phyloP scores from a whole-genome alignment of 2,797 vertebrate genomes.

The Enteromius paludinosus region DNA sequence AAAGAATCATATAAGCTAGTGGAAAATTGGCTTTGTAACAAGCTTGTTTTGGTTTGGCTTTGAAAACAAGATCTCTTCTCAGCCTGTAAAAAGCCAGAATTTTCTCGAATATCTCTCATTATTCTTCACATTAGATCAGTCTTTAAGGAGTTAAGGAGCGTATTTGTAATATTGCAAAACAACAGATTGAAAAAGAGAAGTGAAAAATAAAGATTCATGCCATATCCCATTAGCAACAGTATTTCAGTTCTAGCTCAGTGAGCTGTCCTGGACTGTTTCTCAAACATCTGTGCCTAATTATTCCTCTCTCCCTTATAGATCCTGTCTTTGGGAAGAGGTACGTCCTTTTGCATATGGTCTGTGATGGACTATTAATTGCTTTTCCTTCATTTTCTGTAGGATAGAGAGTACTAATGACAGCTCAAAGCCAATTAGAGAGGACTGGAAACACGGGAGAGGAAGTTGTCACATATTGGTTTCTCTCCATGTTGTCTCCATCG shows the following conservation, averaged over 20 bases:
- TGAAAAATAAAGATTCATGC: constrained; percentile 66
- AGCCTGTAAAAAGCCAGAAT: not conserved
- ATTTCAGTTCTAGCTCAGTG: constrained; percentile 82
- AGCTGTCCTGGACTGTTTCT: constrained; percentile 75
- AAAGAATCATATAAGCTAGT: too few relatives aligned
- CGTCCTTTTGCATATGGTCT: constrained; percentile 77
- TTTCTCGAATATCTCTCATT: not conserved
- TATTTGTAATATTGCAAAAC: constrained; percentile 51
- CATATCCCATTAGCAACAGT: constrained; percentile 76
- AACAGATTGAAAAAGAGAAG: constrained; percentile 60
- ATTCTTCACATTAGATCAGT: not conserved
- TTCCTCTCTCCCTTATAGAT: constrained; percentile 76
- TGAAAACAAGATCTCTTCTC: not conserved
- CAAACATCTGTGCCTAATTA: constrained; percentile 84
- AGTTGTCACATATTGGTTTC: constrained; percentile 69
- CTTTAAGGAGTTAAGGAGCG: not conserved
- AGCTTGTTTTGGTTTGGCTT: not conserved
- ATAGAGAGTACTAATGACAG: constrained; percentile 79
- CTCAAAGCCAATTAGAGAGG: constrained; percentile 80
- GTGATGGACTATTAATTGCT: constrained; percentile 80
- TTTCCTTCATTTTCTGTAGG: constrained; percentile 66
- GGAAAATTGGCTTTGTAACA: not conserved
- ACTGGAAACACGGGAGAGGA: constrained; percentile 72
- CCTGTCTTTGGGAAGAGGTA: constrained; percentile 67
- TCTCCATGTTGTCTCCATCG: constrained; percentile 39